These are phyloP conservation scores for Acipenser transmontanus DNA, from an alignment of 2,797 vertebrate genomes.

Conservation along the genomic window DNA sequence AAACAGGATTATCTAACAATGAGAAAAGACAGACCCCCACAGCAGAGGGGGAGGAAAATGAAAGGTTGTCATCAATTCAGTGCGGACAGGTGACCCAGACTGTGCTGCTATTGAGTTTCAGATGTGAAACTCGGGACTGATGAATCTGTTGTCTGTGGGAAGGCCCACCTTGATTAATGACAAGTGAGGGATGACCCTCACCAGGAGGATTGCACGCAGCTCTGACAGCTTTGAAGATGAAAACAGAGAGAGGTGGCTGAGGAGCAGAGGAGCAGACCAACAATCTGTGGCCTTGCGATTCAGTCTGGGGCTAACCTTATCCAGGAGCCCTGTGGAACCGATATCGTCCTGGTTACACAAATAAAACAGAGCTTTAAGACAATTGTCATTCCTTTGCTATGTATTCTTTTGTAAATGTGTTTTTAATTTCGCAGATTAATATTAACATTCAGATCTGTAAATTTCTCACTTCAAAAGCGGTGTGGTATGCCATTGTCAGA, in stretches of 20 bases:
- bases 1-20: background rate
- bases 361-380: too few relatives aligned
- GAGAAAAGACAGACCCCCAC: constrained; percentile 38
- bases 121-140: constrained; percentile 56
- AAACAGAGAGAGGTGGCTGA: background rate
- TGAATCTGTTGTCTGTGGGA: constrained; percentile 61
- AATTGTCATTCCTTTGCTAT: too few relatives aligned
- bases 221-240: constrained; percentile 29
- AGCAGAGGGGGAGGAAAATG: constrained; percentile 40
- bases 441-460: too few relatives aligned
- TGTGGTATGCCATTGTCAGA: too few relatives aligned
- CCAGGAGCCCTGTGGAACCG: too few relatives aligned
- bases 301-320: too few relatives aligned
- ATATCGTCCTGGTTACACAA: too few relatives aligned
- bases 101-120: constrained; percentile 50
- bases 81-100: constrained; percentile 50
- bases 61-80: constrained; percentile 42
- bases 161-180: constrained; percentile 62
- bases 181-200: constrained; percentile 43
- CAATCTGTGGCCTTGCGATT: too few relatives aligned
- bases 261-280: background rate
- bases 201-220: constrained; percentile 34
- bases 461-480: too few relatives aligned
- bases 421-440: too few relatives aligned
- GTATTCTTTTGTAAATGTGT: too few relatives aligned